Evolutionary conservation across 2,113 vertebrate species (phyloP).

Genomic region (Nothoprocta pentlandii): DNA sequence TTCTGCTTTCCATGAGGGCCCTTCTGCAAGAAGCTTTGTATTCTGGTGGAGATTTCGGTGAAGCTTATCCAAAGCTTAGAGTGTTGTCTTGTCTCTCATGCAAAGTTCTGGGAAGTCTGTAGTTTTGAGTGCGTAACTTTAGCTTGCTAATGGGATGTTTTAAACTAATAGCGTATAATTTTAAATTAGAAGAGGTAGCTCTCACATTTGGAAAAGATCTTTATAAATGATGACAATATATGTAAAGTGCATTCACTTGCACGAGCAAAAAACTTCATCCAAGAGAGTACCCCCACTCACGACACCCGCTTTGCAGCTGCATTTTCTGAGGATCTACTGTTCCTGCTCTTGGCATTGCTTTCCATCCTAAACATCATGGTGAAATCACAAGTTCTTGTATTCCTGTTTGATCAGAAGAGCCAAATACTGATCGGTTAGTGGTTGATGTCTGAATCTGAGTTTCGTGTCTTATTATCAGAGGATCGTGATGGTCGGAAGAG

Average conservation of each 20-base stretch:
- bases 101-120: not conserved
- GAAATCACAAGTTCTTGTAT: not conserved
- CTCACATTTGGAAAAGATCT: not conserved
- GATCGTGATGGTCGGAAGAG: too few species aligned
- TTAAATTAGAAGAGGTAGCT: not conserved
- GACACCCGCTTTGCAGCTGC: not conserved
- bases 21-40: not conserved
- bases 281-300: not conserved
- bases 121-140: not conserved
- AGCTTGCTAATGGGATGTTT: not conserved
- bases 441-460: not conserved
- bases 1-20: not conserved
- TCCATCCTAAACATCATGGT: not conserved
- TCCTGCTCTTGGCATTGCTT: not conserved
- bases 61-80: not conserved
- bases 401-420: not conserved
- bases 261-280: not conserved
- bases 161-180: not conserved
- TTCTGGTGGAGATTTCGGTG: not conserved
- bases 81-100: not conserved
- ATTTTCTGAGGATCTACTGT: not conserved
- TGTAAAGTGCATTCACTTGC: not conserved
- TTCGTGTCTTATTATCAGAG: not conserved
- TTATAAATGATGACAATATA: fast-evolving
- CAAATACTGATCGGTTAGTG: not conserved